Conservation (phyloP, 2,888 invertebrate species). For the Caenorhabditis japonica region DNA sequence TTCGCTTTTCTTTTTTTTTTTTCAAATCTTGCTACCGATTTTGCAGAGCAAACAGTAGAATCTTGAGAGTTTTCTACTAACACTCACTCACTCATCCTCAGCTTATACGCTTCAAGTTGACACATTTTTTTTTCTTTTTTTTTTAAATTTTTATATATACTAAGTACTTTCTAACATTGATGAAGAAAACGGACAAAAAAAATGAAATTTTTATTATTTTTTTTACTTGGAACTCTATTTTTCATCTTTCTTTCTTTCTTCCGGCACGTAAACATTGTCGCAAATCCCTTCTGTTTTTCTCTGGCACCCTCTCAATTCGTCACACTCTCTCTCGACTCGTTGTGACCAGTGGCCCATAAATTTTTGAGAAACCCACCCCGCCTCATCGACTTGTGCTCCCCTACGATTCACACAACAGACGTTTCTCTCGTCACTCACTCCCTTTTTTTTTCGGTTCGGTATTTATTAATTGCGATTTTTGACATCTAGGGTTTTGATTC, state of each 20-base stretch:
- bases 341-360: slow-evolving; percentile 3
- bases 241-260: slow-evolving; percentile 15
- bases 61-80: too few relatives aligned
- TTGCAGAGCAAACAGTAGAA: too few relatives aligned
- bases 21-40: too few relatives aligned
- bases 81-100: too few relatives aligned
- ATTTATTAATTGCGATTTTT: too few relatives aligned
- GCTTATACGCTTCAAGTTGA: too few relatives aligned
- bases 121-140: neutral
- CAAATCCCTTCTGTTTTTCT: slow-evolving; percentile 5
- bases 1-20: neutral
- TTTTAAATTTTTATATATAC: slow-evolving; percentile 26
- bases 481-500: too few relatives aligned
- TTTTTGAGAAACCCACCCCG: slow-evolving; percentile 1
- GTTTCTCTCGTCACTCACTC: neutral
- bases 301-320: slow-evolving; percentile 16
- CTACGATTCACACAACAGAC: neutral
- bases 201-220: slow-evolving; percentile 12
- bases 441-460: neutral
- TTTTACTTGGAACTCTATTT: neutral
- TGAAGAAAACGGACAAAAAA: neutral
- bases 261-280: slow-evolving; percentile 4
- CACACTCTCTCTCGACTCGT: slow-evolving; percentile 5
- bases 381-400: neutral
- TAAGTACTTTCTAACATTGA: slow-evolving; percentile 12